Percentiles rank a stretch among this genome's conserved stretches.
Evolutionary conservation across 2,113 vertebrate genomes (phyloP).

Genomic region (Chitala chitala): DNA sequence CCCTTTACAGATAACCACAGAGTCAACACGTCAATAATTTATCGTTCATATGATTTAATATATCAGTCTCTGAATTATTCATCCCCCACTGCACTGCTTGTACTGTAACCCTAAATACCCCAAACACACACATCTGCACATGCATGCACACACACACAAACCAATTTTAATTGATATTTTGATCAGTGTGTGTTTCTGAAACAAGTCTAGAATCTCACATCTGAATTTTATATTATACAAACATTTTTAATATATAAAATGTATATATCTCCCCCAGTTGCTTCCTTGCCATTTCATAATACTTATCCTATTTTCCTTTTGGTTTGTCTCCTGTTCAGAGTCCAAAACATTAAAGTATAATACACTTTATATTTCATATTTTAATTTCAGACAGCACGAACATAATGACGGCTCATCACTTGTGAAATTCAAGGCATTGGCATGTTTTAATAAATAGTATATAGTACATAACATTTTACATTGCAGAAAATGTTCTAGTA

Average conservation of each 20-base stretch:
- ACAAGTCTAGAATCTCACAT: no score
- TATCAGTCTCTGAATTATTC: conserved; percentile 40
- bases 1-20: conserved; percentile 34
- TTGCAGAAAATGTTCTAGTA: neutral
- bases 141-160: conserved; percentile 15
- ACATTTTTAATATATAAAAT: no score
- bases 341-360: no score
- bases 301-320: no score
- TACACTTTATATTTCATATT: no score
- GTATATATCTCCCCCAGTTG: no score
- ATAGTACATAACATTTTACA: no score
- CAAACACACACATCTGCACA: neutral
- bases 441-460: neutral
- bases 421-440: neutral
- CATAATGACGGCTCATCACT: no score
- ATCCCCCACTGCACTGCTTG: conserved; percentile 10
- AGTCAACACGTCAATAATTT: conserved; percentile 45
- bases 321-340: no score
- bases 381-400: no score
- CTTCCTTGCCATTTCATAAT: no score
- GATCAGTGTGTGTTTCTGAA: neutral
- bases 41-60: conserved; percentile 41
- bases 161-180: neutral
- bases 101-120: neutral
- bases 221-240: no score